A percentile compares a stretch with the other conserved stretches of the same genome.
These are phyloP conservation scores for Ambastaia sidthimunki DNA, from an alignment of 2,797 vertebrate genomes.

Conservation along the genomic window DNA sequence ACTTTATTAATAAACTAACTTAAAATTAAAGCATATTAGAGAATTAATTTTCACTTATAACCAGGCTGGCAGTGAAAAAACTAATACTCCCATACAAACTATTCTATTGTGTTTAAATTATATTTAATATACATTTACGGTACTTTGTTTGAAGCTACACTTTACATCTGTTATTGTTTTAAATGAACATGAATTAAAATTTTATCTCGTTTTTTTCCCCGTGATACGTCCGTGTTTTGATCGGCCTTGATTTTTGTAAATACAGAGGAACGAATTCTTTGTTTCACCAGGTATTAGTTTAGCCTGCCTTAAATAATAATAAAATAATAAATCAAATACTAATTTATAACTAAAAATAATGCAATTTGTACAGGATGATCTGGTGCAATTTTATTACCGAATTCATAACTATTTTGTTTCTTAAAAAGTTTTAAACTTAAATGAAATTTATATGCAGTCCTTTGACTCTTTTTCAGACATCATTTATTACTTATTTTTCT, in stretches of 20 bases:
- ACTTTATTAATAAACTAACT: conserved; percentile 21
- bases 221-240: not conserved
- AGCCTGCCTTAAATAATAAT: not conserved
- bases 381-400: not conserved
- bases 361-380: not conserved
- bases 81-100: not conserved
- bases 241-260: not conserved
- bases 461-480: not conserved
- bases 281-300: not conserved
- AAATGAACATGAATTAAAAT: not conserved
- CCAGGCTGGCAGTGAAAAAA: not conserved
- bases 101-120: no score
- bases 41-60: conserved; percentile 22
- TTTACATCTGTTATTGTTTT: not conserved
- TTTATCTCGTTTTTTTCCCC: not conserved
- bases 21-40: not conserved
- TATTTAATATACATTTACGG: not conserved
- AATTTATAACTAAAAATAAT: not conserved
- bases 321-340: not conserved
- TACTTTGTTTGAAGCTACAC: not conserved
- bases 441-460: not conserved
- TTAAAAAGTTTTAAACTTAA: not conserved
- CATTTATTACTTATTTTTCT: not conserved
- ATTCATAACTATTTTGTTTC: not conserved
- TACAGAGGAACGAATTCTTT: not conserved